Evolutionary conservation across 2,888 invertebrate species (phyloP).

Genomic region (Baccha elongata): DNA sequence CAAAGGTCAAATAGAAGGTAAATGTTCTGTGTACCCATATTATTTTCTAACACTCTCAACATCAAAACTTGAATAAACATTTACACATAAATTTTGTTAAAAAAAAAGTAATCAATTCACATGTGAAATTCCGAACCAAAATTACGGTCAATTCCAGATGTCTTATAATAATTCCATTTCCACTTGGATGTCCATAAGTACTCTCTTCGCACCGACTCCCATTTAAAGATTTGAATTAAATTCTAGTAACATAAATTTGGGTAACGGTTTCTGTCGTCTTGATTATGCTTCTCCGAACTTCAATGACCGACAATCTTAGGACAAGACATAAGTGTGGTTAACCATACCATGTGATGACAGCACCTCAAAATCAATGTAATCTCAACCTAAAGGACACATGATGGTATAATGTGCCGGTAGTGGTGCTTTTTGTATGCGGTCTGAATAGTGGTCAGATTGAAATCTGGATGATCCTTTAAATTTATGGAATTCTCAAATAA

Average conservation of each 20-base stretch:
- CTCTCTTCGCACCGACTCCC: no score
- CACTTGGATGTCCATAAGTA: neutral
- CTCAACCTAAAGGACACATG: conserved; percentile 21
- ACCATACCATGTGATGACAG: conserved; percentile 53
- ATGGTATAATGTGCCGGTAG: conserved; percentile 27
- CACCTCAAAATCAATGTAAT: conserved; percentile 41
- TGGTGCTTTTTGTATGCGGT: conserved; percentile 11
- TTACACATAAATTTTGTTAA: conserved; percentile 24
- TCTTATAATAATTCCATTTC: neutral
- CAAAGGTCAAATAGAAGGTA: no score
- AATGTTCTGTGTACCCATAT: neutral
- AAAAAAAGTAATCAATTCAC: conserved; percentile 54
- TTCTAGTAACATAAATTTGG: neutral
- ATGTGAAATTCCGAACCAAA: conserved; percentile 10
- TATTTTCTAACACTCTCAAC: neutral
- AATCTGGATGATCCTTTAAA: conserved; percentile 15
- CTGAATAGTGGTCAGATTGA: neutral
- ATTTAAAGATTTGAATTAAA: neutral
- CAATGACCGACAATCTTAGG: neutral
- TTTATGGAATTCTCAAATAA: conserved; percentile 13
- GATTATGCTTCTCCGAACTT: neutral
- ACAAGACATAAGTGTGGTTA: conserved; percentile 56
- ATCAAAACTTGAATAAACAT: conserved; percentile 56
- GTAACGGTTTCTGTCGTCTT: neutral
- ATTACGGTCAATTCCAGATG: neutral